A percentile compares a stretch with the other conserved stretches of the same genome.
Evolutionary conservation across 2,113 vertebrate species (phyloP).

Genomic region (Notechis scutatus): DNA sequence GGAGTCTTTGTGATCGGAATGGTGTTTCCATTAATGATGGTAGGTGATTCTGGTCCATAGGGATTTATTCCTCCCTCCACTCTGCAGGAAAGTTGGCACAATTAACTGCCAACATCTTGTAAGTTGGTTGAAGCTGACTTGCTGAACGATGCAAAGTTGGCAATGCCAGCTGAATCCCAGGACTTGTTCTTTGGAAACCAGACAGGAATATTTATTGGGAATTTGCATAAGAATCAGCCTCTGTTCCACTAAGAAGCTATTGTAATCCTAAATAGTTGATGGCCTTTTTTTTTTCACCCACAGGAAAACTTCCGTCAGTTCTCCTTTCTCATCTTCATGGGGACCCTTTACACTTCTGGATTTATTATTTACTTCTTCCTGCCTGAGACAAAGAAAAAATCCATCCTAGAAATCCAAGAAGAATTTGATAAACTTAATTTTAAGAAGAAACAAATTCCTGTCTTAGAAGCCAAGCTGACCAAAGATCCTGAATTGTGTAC

Average conservation of each 20-base stretch:
- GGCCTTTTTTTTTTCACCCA: conserved; percentile 18
- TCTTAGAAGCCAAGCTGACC: conserved; percentile 5
- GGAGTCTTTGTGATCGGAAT: conserved; percentile 60
- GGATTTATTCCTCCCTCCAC: neutral
- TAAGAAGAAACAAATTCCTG: conserved; percentile 48
- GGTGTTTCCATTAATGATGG: conserved; percentile 67
- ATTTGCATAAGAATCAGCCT: neutral
- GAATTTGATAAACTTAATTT: conserved; percentile 84
- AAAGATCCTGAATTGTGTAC: conserved; percentile 55
- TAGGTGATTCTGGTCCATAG: conserved; percentile 38
- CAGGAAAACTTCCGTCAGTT: conserved; percentile 79
- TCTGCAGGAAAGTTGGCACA: accelerated
- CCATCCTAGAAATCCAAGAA: conserved; percentile 74
- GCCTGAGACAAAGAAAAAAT: conserved; percentile 88
- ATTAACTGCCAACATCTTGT: neutral
- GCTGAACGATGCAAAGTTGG: neutral
- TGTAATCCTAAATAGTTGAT: neutral
- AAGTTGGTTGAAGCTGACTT: neutral
- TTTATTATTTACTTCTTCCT: conserved; percentile 72
- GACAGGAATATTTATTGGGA: neutral
- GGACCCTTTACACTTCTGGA: conserved; percentile 70
- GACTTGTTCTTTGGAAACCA: neutral
- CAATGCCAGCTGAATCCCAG: neutral
- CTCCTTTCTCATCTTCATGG: conserved; percentile 81
- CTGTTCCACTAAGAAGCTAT: neutral